Evolutionary conservation across 2,797 vertebrate species (phyloP), one percentile per base, ranked within the genome.

Genomic region (Argentina silus): DNA sequence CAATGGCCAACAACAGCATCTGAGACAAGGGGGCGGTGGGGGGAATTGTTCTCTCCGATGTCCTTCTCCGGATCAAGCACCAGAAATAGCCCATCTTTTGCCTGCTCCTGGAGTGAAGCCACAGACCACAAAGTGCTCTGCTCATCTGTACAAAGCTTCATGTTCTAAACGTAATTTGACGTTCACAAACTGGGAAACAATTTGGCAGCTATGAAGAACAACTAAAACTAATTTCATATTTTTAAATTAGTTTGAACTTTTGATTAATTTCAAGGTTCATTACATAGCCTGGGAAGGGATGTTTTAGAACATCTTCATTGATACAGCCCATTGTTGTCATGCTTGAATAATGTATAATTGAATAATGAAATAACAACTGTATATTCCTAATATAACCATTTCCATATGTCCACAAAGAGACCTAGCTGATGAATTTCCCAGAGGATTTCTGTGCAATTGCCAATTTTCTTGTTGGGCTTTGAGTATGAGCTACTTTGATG

Each of bases 11-110:
- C 12, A 63, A n/a, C 42, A 63, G 10, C 15, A 63, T 63, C 42
- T 63, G 3, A 17, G 27, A 45, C 21, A 59, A 9, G 19, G 56
- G 9, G n/a, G 21, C 9, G 56, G 27, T 59, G 10, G 19, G 19
- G 17, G 55, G 17, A 17, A 8, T 7, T n/a, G 55, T 11, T n/a
- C 51, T n/a, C 51, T 11, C 50, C 50, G 12, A 62, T 6, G 27
- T 50, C 23, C 60, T 15, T 62, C 60, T 15, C 36, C 60, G 3
- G 12, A 12, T 36, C n/a, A 17, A 56, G 53, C 53, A 12, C 60
- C 60, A 62, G 42, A 67, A 50, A 67, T 67, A 67, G 19, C 45
- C 64, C 14, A 3, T 63, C 27, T n/a, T 15, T 27, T 63, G 60
- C 36, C 60, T n/a, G 15, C 36, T 7, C 60, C 45, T 67, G n/a